Evolutionary conservation across 2,113 vertebrate species (phyloP).

Genomic region (Oncorhynchus kisutch): DNA sequence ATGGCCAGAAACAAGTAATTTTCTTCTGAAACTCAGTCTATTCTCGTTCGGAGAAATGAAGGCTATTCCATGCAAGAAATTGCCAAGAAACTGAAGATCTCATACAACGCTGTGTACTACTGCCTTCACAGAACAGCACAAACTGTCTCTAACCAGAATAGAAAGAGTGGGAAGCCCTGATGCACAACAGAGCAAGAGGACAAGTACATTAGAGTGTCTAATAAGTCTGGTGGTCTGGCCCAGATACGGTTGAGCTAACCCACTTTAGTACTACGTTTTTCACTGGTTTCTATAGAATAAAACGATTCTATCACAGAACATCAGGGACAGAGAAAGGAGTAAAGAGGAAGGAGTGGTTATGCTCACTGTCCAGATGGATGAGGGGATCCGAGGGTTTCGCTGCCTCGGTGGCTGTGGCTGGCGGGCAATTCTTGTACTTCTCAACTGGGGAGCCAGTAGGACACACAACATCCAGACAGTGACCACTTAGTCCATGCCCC

Average conservation of each 20-base stretch:
- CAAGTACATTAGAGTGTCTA: background rate
- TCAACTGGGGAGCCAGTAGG: slow-evolving; percentile 76
- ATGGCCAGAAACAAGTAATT: too few relatives aligned
- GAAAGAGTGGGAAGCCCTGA: too few relatives aligned
- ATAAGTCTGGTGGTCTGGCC: slow-evolving; percentile 1
- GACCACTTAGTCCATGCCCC: background rate
- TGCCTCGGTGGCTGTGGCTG: slow-evolving; percentile 73
- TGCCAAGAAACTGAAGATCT: too few relatives aligned
- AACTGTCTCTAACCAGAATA: too few relatives aligned
- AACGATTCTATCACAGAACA: slow-evolving; percentile 6
- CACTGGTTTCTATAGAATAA: slow-evolving; percentile 24
- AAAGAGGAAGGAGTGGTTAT: background rate
- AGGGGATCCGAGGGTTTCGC: slow-evolving; percentile 84
- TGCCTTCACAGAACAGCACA: too few relatives aligned
- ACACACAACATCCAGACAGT: slow-evolving; percentile 1
- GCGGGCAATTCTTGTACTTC: slow-evolving; percentile 87
- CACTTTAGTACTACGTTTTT: slow-evolving; percentile 4
- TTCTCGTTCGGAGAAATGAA: too few relatives aligned
- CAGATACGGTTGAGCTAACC: slow-evolving; percentile 10
- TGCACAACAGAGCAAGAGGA: too few relatives aligned
- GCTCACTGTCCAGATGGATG: slow-evolving; percentile 90
- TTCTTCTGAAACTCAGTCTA: too few relatives aligned
- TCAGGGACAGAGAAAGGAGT: background rate
- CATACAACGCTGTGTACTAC: too few relatives aligned
- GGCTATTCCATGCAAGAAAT: too few relatives aligned